Conservation (phyloP, 2,888 invertebrate species). For the Homarus gammarus region DNA sequence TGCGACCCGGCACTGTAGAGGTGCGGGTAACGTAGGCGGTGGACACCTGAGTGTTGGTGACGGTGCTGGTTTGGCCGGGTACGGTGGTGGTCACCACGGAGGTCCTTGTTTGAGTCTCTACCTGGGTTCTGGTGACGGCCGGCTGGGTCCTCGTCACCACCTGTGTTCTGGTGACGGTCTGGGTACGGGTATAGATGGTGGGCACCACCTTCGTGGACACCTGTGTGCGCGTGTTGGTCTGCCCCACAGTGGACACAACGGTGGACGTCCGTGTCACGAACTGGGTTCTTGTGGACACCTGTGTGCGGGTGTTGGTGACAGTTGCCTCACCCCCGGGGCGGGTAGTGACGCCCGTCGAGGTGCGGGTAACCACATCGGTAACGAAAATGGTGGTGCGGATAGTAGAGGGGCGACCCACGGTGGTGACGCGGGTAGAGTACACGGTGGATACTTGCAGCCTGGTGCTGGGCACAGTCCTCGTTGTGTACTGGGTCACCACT, state of each 20-base stretch:
- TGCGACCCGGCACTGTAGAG: slow-evolving; percentile 11
- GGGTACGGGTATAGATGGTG: slow-evolving; percentile 52
- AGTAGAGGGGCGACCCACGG: slow-evolving; percentile 11
- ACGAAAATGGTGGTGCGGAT: slow-evolving; percentile 1
- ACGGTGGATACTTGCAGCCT: slow-evolving; percentile 2
- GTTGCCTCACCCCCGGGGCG: slow-evolving; percentile 7
- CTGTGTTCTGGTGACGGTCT: slow-evolving; percentile 10
- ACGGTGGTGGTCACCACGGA: slow-evolving; percentile 15
- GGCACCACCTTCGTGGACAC: slow-evolving; percentile 32
- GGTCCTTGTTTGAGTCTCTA: slow-evolving; percentile 6
- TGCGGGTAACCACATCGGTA: slow-evolving; percentile 23
- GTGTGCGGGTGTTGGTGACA: slow-evolving; percentile 45
- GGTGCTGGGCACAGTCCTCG: slow-evolving; percentile 40
- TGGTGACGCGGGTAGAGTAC: background rate
- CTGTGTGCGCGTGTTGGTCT: slow-evolving; percentile 38
- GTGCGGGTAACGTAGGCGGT: slow-evolving; percentile 15
- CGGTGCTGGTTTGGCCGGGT: slow-evolving; percentile 11
- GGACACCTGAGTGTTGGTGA: background rate
- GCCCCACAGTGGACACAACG: slow-evolving; percentile 36
- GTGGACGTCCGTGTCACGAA: slow-evolving; percentile 14
- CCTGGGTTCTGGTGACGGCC: slow-evolving; percentile 31
- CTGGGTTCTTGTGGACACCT: slow-evolving; percentile 5
- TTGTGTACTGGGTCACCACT: slow-evolving; percentile 21
- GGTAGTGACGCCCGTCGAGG: slow-evolving; percentile 12
- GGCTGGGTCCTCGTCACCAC: slow-evolving; percentile 16